Evolutionary conservation across 1,140 invertebrate genomes (phyloP).

Genomic region (Philotrypesis tridentata): DNA sequence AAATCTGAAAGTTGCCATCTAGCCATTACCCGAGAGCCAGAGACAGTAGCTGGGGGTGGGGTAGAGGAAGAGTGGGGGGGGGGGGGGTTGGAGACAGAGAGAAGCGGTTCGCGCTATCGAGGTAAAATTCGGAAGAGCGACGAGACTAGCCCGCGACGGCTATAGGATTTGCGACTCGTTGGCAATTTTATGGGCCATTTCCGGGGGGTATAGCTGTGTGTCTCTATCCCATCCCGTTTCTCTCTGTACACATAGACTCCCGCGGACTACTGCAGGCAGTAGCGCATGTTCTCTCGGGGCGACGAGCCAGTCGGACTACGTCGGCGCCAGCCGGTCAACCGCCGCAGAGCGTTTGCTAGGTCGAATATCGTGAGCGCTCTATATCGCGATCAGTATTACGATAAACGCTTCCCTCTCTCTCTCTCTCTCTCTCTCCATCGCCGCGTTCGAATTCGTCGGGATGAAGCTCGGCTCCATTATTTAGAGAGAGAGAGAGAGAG

Average conservation of each 20-base stretch:
- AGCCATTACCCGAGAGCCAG: not conserved
- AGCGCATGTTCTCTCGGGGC: not conserved
- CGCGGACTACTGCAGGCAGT: no score
- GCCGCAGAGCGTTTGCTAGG: not conserved
- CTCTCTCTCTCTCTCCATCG: slow-evolving; percentile 2
- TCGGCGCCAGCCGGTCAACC: slow-evolving; percentile 22
- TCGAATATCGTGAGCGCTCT: slow-evolving; percentile 5
- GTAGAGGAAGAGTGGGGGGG: no score
- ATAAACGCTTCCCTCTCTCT: slow-evolving; percentile 25
- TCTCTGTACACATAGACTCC: not conserved
- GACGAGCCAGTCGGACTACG: not conserved
- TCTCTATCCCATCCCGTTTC: no score
- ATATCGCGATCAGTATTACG: slow-evolving; percentile 45
- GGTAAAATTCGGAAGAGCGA: slow-evolving; percentile 8
- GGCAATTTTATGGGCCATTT: slow-evolving; percentile 41
- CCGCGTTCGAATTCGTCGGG: not conserved
- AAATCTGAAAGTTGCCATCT: not conserved
- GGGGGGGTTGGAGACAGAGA: no score
- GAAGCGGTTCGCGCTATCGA: not conserved
- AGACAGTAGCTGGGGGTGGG: no score
- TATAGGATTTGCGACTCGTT: slow-evolving; percentile 39
- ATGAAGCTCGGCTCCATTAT: not conserved
- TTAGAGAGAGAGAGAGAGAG: no score
- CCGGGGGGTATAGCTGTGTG: not conserved
- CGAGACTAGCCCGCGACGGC: not conserved